Base-by-base conservation (phyloP, 1,140 invertebrate species). In the Leptinotarsa texana region DNA sequence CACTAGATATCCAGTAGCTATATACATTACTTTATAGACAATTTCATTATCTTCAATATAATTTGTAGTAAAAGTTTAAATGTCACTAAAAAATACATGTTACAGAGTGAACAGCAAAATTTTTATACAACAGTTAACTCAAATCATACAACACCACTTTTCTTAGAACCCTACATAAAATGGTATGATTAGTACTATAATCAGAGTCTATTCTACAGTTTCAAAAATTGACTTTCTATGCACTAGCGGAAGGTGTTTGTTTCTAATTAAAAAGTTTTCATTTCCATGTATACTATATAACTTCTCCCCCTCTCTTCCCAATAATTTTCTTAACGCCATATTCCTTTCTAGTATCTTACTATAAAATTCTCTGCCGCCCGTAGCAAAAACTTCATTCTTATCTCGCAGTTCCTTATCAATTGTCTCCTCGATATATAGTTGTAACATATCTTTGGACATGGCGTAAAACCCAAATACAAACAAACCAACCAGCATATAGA, bases 291-390 rank as follows among this genome's bases (percentile, higher is more conserved):
- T 85, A 11, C 90, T 91, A 79, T 90, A 94, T 63, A 85, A 82
- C 33, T 86, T 86, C 83, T 90, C 84, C 17, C 89, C 88, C 79
- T 89, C 83, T 17, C 82, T 79, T 3, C 91, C 91, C 82, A 94
- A 86, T 3, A 95, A 81, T 63, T 86, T 83, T 77, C 93, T 84
- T 17, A 94, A 80, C 0, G 93, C 92, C 75, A 90, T 89, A 83
- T 96, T 95, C 81, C 91, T 89, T 76, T 90, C 84, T 62, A 94
- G 80, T 13, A 90, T 83, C 85, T 94, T 93, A 47, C 89, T 87
- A 83, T 95, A 96, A 85, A 89, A 95, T 82, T 92, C 90, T 49
- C 91, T 86, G 13, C 93, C 94, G 51, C 92, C 92, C 82, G 91
- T 86, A 8, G 91, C 84, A 84, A 92, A 94, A 47, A 89, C 87